phyloP scores from a whole-genome alignment of 2,113 vertebrate species.

The Nymphicus hollandicus region DNA sequence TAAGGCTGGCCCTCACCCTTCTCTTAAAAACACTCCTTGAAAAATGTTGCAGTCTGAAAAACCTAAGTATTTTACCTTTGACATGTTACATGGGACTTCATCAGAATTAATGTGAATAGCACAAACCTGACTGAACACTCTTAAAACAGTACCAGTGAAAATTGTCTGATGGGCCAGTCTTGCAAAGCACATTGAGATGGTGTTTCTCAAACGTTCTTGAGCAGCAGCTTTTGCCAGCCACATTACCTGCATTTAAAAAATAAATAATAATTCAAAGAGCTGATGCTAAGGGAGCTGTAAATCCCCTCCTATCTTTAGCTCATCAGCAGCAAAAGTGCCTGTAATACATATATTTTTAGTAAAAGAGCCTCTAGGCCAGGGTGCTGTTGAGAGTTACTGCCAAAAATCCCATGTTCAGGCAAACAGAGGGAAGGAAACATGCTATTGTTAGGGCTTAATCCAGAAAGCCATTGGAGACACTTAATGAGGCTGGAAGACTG shows the following conservation, averaged over 20 bases:
- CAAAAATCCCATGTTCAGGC: background rate
- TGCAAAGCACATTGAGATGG: fast-evolving
- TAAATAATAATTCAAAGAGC: background rate
- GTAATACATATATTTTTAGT: background rate
- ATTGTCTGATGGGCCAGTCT: background rate
- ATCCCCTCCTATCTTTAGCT: background rate
- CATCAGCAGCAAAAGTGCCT: background rate
- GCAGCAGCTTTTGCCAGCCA: background rate
- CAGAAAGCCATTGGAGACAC: background rate
- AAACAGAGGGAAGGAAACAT: background rate
- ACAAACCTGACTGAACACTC: background rate
- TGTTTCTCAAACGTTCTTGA: background rate
- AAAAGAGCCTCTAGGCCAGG: background rate
- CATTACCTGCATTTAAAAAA: background rate
- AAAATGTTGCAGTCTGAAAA: background rate
- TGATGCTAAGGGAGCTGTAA: background rate
- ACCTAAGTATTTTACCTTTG: background rate
- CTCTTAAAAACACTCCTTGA: background rate
- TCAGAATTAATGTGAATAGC: background rate
- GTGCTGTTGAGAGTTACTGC: background rate
- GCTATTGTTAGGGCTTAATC: background rate
- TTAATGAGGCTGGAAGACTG: background rate
- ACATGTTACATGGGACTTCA: background rate
- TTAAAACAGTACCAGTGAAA: background rate
- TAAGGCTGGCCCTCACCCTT: background rate